Percentiles rank a stretch among this genome's conserved stretches.
phyloP scores from a whole-genome alignment of 1,140 invertebrate species.

The Orius insidiosus region DNA sequence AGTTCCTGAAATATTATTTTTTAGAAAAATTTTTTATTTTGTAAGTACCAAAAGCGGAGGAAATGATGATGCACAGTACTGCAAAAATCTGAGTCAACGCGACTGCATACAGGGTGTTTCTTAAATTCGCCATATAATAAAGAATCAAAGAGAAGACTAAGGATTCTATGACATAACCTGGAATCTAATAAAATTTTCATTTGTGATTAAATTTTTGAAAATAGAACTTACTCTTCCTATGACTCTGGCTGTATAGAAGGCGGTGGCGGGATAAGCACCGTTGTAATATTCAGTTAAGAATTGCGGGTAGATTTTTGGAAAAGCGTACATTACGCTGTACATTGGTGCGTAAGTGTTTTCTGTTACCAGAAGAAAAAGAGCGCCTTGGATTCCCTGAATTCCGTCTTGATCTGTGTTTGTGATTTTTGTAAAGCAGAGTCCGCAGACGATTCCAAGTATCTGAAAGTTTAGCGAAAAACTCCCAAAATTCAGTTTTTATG shows the following conservation, averaged over 20 bases:
- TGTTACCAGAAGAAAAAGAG: slow-evolving; percentile 63
- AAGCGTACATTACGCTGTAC: slow-evolving; percentile 61
- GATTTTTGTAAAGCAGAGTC: slow-evolving; percentile 57
- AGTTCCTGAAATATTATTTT: slow-evolving; percentile 38
- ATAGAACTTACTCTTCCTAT: slow-evolving; percentile 49
- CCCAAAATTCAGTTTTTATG: neutral
- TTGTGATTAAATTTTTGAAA: neutral
- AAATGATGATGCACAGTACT: slow-evolving; percentile 61
- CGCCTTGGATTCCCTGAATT: slow-evolving; percentile 66
- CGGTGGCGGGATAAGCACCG: slow-evolving; percentile 50
- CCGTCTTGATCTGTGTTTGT: slow-evolving; percentile 49
- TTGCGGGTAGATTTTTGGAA: slow-evolving; percentile 60
- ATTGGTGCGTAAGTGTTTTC: slow-evolving; percentile 77
- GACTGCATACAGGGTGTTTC: slow-evolving; percentile 44
- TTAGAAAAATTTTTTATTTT: neutral
- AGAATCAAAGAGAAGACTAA: slow-evolving; percentile 54
- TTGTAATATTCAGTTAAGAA: slow-evolving; percentile 59
- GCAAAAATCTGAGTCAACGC: slow-evolving; percentile 43
- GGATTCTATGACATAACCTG: slow-evolving; percentile 59
- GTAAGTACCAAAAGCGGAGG: slow-evolving; percentile 54
- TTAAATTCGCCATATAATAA: slow-evolving; percentile 60
- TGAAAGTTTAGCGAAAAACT: neutral
- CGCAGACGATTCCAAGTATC: slow-evolving; percentile 30
- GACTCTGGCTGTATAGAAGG: slow-evolving; percentile 59
- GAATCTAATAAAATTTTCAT: slow-evolving; percentile 35